Evolutionary conservation across 2,888 invertebrate species (phyloP).

Genomic region (Cetonia aurata): DNA sequence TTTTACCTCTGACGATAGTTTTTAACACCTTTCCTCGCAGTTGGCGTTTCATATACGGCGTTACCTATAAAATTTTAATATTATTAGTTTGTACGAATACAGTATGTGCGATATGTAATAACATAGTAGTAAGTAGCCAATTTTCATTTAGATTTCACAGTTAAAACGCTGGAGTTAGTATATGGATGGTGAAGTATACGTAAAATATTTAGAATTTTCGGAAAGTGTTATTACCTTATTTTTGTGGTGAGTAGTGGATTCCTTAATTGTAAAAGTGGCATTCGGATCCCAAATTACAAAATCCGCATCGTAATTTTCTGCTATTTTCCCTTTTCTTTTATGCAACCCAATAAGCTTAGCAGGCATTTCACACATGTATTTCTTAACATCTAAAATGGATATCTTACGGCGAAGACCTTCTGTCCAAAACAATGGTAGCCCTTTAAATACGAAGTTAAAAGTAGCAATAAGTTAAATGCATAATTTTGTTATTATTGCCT

Average conservation of each 20-base stretch:
- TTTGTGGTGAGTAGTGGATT: constrained; percentile 74
- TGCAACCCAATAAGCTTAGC: constrained; percentile 75
- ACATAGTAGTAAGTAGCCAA: too few species aligned
- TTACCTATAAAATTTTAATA: constrained; percentile 68
- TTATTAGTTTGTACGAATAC: constrained; percentile 8
- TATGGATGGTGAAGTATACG: too few species aligned
- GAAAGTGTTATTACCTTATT: constrained; percentile 74
- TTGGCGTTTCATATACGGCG: constrained; percentile 74
- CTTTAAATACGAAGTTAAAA: constrained; percentile 62
- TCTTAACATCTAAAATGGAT: constrained; percentile 70
- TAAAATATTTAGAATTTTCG: too few species aligned
- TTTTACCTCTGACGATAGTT: constrained; percentile 75
- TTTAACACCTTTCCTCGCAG: constrained; percentile 74
- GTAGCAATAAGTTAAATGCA: too few species aligned
- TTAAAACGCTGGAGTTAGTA: too few species aligned
- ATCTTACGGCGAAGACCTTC: constrained; percentile 70
- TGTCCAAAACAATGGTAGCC: constrained; percentile 79
- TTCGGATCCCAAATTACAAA: constrained; percentile 80
- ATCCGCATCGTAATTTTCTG: constrained; percentile 77
- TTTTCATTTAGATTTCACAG: too few species aligned
- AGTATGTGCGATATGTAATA: constrained; percentile 36
- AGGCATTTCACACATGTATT: constrained; percentile 73
- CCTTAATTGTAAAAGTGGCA: constrained; percentile 70
- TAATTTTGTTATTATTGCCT: too few species aligned
- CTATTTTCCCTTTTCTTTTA: constrained; percentile 73